phyloP scores from a whole-genome alignment of 2,113 vertebrate species.

The Colius striatus region DNA sequence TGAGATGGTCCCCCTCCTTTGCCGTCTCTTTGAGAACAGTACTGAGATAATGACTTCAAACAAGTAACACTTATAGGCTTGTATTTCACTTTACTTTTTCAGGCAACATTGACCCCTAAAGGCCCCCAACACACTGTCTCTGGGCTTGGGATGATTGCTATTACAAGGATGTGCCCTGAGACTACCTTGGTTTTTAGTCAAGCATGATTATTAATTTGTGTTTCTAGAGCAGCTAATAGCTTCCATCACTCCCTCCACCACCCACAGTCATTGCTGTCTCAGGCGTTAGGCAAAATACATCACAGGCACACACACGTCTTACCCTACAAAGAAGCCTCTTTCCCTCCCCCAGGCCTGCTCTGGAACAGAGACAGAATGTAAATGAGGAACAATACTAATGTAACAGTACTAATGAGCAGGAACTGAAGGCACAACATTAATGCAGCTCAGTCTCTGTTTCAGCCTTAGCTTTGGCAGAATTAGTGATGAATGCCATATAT shows the following conservation, averaged over 20 bases:
- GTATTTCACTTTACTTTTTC: not conserved
- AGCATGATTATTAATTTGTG: not conserved
- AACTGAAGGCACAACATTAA: not conserved
- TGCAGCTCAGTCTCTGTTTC: not conserved
- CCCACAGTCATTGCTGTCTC: not conserved
- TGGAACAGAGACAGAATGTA: not conserved
- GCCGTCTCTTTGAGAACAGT: not conserved
- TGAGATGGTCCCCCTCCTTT: not conserved
- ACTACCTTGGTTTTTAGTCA: not conserved
- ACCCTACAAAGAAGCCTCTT: not conserved
- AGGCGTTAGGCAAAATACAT: not conserved
- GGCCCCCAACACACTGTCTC: not conserved
- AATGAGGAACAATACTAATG: not conserved
- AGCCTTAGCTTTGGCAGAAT: not conserved
- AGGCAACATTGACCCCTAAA: not conserved
- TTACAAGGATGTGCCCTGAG: not conserved
- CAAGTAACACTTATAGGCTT: not conserved
- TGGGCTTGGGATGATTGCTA: not conserved
- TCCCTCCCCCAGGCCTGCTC: not conserved
- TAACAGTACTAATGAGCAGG: not conserved
- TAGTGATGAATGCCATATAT: not conserved
- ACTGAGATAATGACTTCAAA: not conserved
- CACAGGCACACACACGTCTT: accelerated
- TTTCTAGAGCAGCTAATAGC: not conserved
- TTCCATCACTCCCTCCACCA: not conserved